Base-by-base conservation (phyloP, 1,140 invertebrate genomes). In the Diploscapter pachys region DNA sequence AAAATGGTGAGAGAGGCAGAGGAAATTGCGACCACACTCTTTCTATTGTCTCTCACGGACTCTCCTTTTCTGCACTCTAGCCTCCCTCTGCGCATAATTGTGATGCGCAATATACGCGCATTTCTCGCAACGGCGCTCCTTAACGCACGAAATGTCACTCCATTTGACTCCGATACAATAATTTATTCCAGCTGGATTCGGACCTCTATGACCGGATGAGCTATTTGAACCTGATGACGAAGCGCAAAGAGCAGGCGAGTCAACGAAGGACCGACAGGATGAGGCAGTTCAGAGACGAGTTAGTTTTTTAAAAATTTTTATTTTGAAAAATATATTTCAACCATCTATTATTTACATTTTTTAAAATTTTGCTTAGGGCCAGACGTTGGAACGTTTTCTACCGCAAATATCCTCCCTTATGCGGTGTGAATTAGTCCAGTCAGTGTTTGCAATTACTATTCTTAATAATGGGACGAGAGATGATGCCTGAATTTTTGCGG, bases 151-250 rank as follows among this genome's bases (percentile, higher is more conserved):
- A 31, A 0, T 31, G 31, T 31, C 31, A 31, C 31, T 31, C 1
- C 31, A 31, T 31, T 31, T 31, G 57, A 59, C 9, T 1, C 9
- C 9, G 57, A 31, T 11, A 59, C 0, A 59, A 59, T 31, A 1
- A 5, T 48, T 59, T 31, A 31, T 74, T 74, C 1, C 62, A 74
- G 73, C 56, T 68, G 13, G 82, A 82, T 65, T 72, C 75, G 6
- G 82, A 83, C 75, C 66, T 83, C 4, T 85, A 83, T 50, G 81
- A 84, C 57, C 76, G 77, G 3, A 75, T 84, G 5, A 76, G 72
- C 11, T 83, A 85, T 50, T 52, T 83, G 11, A 77, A 83, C 56
- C 63, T 83, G 66, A 79, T 83, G 55, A 68, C 52, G 9, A 54
- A 74, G 62, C 61, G 75, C n/a, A 31, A 76, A 11, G 69, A 84